Conservation (phyloP, 2,888 invertebrate species). For the Campopleginae sp. region DNA sequence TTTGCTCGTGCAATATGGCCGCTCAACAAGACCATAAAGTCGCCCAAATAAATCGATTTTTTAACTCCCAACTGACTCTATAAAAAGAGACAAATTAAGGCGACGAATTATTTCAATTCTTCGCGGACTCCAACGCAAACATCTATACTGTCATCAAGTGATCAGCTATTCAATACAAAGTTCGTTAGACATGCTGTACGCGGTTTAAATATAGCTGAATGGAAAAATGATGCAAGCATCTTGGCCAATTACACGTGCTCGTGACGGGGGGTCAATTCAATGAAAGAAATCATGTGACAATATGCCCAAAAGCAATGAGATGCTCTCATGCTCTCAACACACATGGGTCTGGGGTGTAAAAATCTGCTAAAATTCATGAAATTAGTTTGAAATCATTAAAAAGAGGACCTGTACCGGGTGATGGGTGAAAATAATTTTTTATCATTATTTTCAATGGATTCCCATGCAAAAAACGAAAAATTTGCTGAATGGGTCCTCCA, state of each 20-base stretch:
- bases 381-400: no score
- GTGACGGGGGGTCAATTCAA: neutral
- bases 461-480: no score
- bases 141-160: no score
- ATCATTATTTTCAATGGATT: no score
- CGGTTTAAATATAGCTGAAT: neutral
- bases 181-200: neutral
- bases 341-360: no score
- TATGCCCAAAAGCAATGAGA: no score
- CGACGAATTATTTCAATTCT: neutral
- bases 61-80: neutral
- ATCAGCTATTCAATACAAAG: neutral
- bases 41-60: neutral
- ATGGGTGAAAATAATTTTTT: no score
- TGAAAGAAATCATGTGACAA: neutral
- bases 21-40: neutral
- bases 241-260: neutral
- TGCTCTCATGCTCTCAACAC: no score
- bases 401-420: no score
- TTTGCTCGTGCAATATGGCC: neutral
- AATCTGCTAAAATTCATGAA: no score
- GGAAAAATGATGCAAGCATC: slow-evolving; percentile 8
- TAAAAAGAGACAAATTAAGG: neutral
- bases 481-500: no score
- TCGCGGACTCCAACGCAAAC: no score